These are phyloP conservation scores for Trilocha varians DNA, from an alignment of 2,888 invertebrate genomes.

Conservation along the genomic window DNA sequence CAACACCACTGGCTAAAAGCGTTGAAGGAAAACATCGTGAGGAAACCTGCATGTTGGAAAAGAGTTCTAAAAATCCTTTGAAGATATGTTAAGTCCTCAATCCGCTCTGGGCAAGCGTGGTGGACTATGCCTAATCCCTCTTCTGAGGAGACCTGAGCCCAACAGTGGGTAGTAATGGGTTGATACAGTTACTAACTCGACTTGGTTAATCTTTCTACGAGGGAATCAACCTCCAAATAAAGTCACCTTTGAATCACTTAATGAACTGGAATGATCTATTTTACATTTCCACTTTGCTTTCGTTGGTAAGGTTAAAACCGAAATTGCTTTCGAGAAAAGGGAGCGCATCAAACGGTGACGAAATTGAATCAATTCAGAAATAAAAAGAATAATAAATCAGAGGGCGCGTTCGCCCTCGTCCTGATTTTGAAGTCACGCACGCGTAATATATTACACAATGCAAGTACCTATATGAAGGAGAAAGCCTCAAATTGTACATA, in stretches of 20 bases:
- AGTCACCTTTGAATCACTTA: slow-evolving; percentile 25
- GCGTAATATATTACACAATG: not conserved
- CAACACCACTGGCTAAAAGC: too few species aligned
- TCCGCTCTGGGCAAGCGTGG: too few species aligned
- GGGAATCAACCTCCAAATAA: too few species aligned
- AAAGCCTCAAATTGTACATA: not conserved
- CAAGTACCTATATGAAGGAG: not conserved
- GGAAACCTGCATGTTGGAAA: too few species aligned
- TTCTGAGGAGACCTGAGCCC: too few species aligned
- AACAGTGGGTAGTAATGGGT: too few species aligned
- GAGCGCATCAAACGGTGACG: slow-evolving; percentile 10
- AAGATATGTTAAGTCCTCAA: too few species aligned
- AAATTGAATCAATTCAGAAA: slow-evolving; percentile 20
- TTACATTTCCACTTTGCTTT: slow-evolving; percentile 30
- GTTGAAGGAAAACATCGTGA: too few species aligned
- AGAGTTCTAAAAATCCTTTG: too few species aligned
- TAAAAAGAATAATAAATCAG: slow-evolving; percentile 13
- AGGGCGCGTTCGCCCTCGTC: not conserved
- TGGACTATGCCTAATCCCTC: too few species aligned
- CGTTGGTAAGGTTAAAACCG: slow-evolving; percentile 27
- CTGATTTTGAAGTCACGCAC: not conserved
- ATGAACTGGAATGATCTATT: slow-evolving; percentile 32
- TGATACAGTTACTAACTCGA: too few species aligned
- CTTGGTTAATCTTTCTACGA: too few species aligned
- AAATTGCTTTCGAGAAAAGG: slow-evolving; percentile 36